Conservation (phyloP, 1,140 invertebrate species). For the Pinna nobilis region DNA sequence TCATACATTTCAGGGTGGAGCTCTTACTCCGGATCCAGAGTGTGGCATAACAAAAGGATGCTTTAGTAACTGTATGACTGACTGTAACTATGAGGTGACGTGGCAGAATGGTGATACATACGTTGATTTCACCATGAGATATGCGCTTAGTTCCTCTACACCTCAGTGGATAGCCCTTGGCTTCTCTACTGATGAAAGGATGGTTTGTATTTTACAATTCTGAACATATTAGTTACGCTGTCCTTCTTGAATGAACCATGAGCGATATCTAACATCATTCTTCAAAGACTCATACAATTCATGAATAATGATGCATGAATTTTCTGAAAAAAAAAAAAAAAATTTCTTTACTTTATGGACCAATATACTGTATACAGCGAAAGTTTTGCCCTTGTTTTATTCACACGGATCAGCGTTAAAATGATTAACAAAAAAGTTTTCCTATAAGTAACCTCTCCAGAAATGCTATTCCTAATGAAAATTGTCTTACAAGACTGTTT, state of each 20-base stretch:
- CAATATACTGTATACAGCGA: too few species aligned
- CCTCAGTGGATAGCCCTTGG: constrained; percentile 14
- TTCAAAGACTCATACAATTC: too few species aligned
- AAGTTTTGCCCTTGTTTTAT: too few species aligned
- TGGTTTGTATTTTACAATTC: background rate
- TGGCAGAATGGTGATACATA: background rate
- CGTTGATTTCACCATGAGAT: constrained; percentile 20
- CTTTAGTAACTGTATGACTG: background rate
- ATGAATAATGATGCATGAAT: too few species aligned
- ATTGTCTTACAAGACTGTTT: too few species aligned
- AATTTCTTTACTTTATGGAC: too few species aligned
- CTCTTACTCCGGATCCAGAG: background rate
- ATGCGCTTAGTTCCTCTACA: background rate
- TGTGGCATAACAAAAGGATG: constrained; percentile 11
- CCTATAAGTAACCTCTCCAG: too few species aligned
- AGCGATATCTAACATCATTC: background rate
- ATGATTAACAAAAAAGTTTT: too few species aligned
- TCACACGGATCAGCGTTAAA: too few species aligned
- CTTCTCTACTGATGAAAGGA: constrained; percentile 18
- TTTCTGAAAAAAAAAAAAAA: too few species aligned
- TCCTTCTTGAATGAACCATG: background rate
- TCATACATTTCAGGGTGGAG: background rate
- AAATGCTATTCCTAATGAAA: too few species aligned
- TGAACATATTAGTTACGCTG: background rate
- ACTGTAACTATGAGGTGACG: constrained; percentile 12